Base-by-base conservation (phyloP, 35 echinoderm and acorn worm species). In the Acanthaster planci region DNA sequence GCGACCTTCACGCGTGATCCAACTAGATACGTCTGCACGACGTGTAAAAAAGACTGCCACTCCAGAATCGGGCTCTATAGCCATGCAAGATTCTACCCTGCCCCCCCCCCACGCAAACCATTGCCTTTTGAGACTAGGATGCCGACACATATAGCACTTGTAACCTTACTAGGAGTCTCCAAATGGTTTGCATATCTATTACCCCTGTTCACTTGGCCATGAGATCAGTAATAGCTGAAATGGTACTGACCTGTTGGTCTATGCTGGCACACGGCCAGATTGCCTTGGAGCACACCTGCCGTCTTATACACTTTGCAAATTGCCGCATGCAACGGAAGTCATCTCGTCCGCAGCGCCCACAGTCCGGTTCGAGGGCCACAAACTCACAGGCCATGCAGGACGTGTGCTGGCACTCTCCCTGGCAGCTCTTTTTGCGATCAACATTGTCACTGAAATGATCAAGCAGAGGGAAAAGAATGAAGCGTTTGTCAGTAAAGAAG, bases 321-420 rank as follows among this genome's bases (percentile, higher is more conserved):
- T 90, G 91, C 55, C 83, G 44, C 38, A 97, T 84, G 78, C 95
- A 97, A 19, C 84, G 39, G 8, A 90, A 80, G 31, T 97, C 95
- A 40, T 97, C 57, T 21, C 52, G 51, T 82, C 55, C 50, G 37
- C 95, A 97, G 1, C 84, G 50, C 9, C 88, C 91, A 80, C 95
- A 97, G 77, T 97, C 95, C 37, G 90, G 88, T 30, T 90, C 85
- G 14, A 77, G 68, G 0, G 83, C 78, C 10, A 97, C 82, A 67
- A 97, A 93, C 55, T 88, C 77, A 52, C 95, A 97, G 0, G 95
- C 95, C 81, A 93, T 51, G 78, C 95, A 97, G 35, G 91, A 93
- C 35, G 95, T 97, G 67, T 97, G 95, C 82, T 97, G 95, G 58
- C 95, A 97, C 56, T 97, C 75, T 15, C 95, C 92, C 40, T 91